Conservation (phyloP, 2,113 vertebrate genomes). For the Silurus glanis region DNA sequence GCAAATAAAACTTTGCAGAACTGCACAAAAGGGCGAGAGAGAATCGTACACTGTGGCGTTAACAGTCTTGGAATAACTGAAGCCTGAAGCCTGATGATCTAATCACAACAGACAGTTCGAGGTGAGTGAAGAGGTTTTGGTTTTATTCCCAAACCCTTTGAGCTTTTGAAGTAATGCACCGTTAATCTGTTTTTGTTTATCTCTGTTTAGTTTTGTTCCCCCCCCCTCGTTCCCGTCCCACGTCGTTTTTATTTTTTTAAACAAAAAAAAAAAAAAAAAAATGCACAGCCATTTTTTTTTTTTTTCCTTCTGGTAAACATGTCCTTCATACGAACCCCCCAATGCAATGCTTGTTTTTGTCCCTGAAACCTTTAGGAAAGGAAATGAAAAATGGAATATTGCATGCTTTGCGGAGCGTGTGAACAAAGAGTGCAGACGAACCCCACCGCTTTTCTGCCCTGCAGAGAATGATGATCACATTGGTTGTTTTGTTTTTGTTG, state of each 20-base stretch:
- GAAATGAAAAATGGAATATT: conserved; percentile 58
- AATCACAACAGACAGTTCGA: conserved; percentile 50
- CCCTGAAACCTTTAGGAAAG: conserved; percentile 59
- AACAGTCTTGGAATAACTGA: conserved; percentile 66
- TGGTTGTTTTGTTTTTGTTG: conserved; percentile 1
- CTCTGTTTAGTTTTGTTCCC: conserved; percentile 11
- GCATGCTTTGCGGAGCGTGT: conserved; percentile 60
- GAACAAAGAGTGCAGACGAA: conserved; percentile 44
- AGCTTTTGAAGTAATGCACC: conserved; percentile 57
- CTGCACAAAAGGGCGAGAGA: conserved; percentile 58
- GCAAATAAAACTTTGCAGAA: conserved; percentile 80
- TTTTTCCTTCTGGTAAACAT: conserved; percentile 35
- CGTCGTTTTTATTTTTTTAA: neutral
- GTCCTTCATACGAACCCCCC: conserved; percentile 58
- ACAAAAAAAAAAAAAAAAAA: conserved; percentile 19
- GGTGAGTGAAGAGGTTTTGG: conserved; percentile 52
- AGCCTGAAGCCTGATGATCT: conserved; percentile 51
- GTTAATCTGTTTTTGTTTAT: conserved; percentile 41
- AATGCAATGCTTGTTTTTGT: conserved; percentile 58
- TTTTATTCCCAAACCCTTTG: conserved; percentile 48
- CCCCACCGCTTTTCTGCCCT: conserved; percentile 57
- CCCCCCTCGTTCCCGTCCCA: conserved; percentile 40
- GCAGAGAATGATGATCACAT: conserved; percentile 59
- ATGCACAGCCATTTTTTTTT: conserved; percentile 32
- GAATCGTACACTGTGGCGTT: conserved; percentile 61